Conservation (phyloP, 1,140 invertebrate genomes). For the Anastrepha ludens region DNA sequence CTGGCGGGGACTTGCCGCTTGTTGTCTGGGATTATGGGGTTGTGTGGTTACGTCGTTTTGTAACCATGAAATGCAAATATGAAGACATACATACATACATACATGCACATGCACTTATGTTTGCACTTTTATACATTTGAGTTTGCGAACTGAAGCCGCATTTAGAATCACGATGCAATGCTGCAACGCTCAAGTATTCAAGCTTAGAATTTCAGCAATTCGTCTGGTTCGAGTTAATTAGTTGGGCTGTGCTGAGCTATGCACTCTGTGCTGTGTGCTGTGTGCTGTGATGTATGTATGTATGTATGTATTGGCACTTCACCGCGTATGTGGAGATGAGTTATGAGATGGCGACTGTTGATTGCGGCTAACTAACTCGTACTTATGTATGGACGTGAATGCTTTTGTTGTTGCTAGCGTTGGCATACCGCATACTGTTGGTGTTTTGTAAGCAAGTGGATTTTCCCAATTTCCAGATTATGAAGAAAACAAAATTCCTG, state of each 20-base stretch:
- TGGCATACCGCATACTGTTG: background rate
- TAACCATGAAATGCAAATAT: background rate
- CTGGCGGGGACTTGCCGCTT: background rate
- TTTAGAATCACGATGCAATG: slow-evolving; percentile 16
- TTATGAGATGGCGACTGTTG: slow-evolving; percentile 29
- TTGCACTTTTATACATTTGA: background rate
- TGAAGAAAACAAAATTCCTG: slow-evolving; percentile 47
- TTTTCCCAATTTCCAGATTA: background rate
- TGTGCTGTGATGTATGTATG: background rate
- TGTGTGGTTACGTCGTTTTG: background rate
- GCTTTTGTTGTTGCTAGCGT: background rate
- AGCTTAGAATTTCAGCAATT: slow-evolving; percentile 51
- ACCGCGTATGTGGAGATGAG: background rate
- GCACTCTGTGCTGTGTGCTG: background rate
- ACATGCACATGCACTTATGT: background rate
- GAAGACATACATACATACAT: background rate
- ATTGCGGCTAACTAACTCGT: background rate
- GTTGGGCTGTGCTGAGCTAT: background rate
- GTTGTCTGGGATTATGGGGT: slow-evolving; percentile 11
- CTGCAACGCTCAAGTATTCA: background rate
- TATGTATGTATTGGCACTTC: background rate
- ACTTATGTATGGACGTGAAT: slow-evolving; percentile 5
- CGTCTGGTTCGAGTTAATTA: slow-evolving; percentile 30
- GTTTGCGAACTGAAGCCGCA: slow-evolving; percentile 27
- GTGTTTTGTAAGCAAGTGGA: slow-evolving; percentile 22